Conservation (phyloP, 2,888 invertebrate genomes). For the Trichopoda pennipes region DNA sequence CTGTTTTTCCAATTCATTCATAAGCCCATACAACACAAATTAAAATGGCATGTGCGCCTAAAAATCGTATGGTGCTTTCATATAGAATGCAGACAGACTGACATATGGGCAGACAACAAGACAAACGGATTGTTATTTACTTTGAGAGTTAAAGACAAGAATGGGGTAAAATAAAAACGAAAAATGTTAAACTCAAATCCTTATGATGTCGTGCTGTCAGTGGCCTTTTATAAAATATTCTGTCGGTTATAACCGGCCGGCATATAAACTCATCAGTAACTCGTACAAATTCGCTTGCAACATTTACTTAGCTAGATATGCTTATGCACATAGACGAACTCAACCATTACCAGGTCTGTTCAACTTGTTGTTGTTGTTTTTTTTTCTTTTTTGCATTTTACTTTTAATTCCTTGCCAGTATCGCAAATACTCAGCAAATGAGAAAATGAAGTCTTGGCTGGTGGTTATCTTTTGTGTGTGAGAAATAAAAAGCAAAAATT, state of each 20-base stretch:
- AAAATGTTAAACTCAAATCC: conserved; percentile 41
- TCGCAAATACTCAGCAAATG: conserved; percentile 27
- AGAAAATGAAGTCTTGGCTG: conserved; percentile 24
- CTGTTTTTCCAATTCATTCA: conserved; percentile 66
- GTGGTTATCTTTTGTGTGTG: conserved; percentile 40
- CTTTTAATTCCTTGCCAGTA: conserved; percentile 31
- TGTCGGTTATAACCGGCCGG: conserved; percentile 4
- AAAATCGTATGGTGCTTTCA: conserved; percentile 60
- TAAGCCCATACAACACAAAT: conserved; percentile 64
- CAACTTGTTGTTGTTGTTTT: neutral
- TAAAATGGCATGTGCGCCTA: conserved; percentile 66
- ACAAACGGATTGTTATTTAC: conserved; percentile 20
- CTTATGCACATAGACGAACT: conserved; percentile 10
- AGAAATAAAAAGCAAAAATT: conserved; percentile 1
- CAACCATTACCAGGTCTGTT: conserved; percentile 57
- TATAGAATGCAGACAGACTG: conserved; percentile 17
- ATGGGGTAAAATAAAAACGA: conserved; percentile 1
- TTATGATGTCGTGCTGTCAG: conserved; percentile 57
- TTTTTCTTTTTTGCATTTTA: neutral
- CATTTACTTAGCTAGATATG: conserved; percentile 14
- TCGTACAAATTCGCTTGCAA: conserved; percentile 7
- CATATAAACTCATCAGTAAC: neutral
- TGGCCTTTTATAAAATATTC: conserved; percentile 50
- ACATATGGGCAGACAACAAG: neutral
- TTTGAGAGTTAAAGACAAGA: conserved; percentile 26